Percentiles rank a stretch among this genome's conserved stretches.
Evolutionary conservation across 2,888 invertebrate species (phyloP).

Genomic region (Pterobdella sp.): DNA sequence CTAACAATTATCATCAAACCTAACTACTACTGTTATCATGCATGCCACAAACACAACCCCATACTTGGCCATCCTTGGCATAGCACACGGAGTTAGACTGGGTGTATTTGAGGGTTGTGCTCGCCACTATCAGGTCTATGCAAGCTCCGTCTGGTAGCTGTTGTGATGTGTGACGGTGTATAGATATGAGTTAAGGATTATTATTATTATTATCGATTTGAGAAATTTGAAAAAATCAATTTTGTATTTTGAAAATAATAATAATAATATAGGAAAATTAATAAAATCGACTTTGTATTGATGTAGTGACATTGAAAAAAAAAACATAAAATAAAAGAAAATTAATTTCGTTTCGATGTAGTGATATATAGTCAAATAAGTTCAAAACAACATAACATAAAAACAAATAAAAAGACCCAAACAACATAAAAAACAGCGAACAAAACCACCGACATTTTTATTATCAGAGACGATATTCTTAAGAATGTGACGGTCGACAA

Average conservation of each 20-base stretch:
- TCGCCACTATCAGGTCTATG: conserved; percentile 86
- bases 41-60: background rate
- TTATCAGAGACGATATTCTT: conserved; percentile 68
- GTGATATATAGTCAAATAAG: too few relatives aligned
- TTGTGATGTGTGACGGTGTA: background rate
- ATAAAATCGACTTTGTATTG: too few relatives aligned
- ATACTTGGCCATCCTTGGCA: conserved; percentile 71
- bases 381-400: too few relatives aligned
- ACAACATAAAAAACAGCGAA: background rate
- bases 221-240: too few relatives aligned
- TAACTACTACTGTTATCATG: background rate
- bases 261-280: too few relatives aligned
- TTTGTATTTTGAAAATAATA: too few relatives aligned
- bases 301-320: too few relatives aligned
- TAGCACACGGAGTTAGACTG: conserved; percentile 98
- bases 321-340: too few relatives aligned
- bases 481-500: conserved; percentile 70
- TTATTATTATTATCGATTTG: background rate
- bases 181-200: background rate
- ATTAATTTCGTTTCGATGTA: too few relatives aligned
- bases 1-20: background rate
- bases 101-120: conserved; percentile 90
- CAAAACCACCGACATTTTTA: conserved; percentile 56
- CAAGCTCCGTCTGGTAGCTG: conserved; percentile 67
- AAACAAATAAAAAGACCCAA: background rate